phyloP scores from a whole-genome alignment of 37 sponge, comb jelly and placozoan species.

The Tethya wilhelma region DNA sequence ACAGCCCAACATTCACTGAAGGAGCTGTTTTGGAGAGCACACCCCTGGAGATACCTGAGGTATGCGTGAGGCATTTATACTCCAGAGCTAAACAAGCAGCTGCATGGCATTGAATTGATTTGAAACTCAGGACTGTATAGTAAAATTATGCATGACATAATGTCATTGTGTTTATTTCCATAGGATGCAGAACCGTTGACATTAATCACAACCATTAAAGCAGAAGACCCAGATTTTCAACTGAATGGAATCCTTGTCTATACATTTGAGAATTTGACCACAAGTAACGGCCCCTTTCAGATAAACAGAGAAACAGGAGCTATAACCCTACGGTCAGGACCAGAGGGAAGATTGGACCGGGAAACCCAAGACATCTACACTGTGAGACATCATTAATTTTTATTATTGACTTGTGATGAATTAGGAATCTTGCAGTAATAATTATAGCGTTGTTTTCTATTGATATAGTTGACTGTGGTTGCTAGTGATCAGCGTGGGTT shows the following conservation, averaged over 20 bases:
- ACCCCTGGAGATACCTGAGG: constrained; percentile 14
- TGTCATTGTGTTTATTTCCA: too few relatives aligned
- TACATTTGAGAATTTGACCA: constrained; percentile 12
- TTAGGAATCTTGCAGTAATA: neutral
- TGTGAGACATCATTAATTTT: neutral
- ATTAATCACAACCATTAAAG: constrained; percentile 14
- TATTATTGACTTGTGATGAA: neutral
- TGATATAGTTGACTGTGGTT: constrained; percentile 9
- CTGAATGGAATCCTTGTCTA: constrained; percentile 30
- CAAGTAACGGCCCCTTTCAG: constrained; percentile 18
- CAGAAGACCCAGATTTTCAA: constrained; percentile 25
- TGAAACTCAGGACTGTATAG: neutral
- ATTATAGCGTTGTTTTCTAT: neutral
- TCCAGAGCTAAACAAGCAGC: too few relatives aligned
- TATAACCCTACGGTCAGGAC: neutral
- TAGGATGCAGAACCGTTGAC: too few relatives aligned
- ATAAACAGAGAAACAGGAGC: constrained; percentile 21
- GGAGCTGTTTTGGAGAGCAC: neutral
- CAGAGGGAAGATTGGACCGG: constrained; percentile 17
- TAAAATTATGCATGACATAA: neutral
- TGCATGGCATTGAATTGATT: neutral
- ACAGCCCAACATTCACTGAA: constrained; percentile 33
- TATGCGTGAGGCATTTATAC: too few relatives aligned
- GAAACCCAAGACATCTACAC: constrained; percentile 2
- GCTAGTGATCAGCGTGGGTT: constrained; percentile 18